Conservation (phyloP, 2,113 vertebrate species). For the Leptosomus discolor region DNA sequence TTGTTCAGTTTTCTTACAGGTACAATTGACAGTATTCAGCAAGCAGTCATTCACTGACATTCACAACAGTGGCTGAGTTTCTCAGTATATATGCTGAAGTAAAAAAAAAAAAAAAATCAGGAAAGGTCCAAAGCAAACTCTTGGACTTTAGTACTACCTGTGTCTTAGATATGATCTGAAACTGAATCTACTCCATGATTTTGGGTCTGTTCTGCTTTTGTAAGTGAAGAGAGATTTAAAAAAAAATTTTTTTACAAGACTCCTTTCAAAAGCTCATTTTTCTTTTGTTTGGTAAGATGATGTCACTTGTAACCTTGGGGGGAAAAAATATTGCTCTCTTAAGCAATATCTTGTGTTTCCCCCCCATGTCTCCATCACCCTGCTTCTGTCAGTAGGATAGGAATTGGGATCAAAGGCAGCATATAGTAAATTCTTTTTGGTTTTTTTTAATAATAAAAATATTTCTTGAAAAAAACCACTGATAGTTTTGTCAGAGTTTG, state of each 20-base stretch:
- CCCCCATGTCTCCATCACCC: not conserved
- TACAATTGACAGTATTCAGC: not conserved
- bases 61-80: not conserved
- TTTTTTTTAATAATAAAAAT: not conserved
- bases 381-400: not conserved
- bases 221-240: not conserved
- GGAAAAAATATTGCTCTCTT: not conserved
- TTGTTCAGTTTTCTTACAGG: conserved; percentile 13
- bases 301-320: not conserved
- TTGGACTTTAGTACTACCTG: not conserved
- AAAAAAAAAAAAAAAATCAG: not conserved
- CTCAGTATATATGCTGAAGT: not conserved
- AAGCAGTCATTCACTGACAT: not conserved
- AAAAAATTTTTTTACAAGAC: not conserved
- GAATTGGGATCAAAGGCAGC: not conserved
- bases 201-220: not conserved
- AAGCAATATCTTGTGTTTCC: not conserved
- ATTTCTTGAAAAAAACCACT: not conserved
- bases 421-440: not conserved
- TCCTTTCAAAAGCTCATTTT: not conserved
- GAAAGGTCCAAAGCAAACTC: not conserved
- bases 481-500: not conserved
- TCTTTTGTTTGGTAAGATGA: not conserved
- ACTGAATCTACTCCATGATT: not conserved
- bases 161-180: not conserved